Conservation (phyloP, 2,888 invertebrate genomes). For the Poecilobothrus nobilitatus region DNA sequence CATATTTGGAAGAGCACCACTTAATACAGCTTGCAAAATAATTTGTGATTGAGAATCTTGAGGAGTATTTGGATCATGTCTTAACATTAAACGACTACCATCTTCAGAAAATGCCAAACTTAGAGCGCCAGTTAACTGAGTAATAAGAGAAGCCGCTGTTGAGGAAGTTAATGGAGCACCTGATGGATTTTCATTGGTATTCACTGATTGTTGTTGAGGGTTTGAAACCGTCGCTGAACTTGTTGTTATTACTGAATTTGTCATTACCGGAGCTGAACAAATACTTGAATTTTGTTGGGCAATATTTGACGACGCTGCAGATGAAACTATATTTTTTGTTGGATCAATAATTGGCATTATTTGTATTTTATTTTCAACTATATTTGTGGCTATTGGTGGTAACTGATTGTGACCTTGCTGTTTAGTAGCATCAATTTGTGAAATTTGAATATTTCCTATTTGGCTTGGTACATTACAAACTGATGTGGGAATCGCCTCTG, state of each 20-base stretch:
- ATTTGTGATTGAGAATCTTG: slow-evolving; percentile 47
- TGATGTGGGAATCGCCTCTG: slow-evolving; percentile 21
- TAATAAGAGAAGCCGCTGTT: slow-evolving; percentile 40
- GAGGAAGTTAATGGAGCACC: slow-evolving; percentile 32
- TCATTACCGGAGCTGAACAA: neutral
- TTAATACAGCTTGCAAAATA: slow-evolving; percentile 42
- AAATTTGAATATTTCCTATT: slow-evolving; percentile 45
- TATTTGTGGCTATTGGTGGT: slow-evolving; percentile 29
- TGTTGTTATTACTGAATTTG: slow-evolving; percentile 15
- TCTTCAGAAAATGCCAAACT: slow-evolving; percentile 60
- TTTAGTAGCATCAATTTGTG: slow-evolving; percentile 39
- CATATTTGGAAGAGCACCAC: slow-evolving; percentile 42
- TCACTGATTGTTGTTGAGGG: slow-evolving; percentile 30
- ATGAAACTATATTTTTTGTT: slow-evolving; percentile 17
- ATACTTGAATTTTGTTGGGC: slow-evolving; percentile 5
- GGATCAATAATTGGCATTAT: slow-evolving; percentile 42
- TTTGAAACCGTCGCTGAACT: slow-evolving; percentile 20
- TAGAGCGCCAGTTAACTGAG: slow-evolving; percentile 55
- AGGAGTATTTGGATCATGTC: slow-evolving; percentile 54
- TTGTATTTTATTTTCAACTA: slow-evolving; percentile 45
- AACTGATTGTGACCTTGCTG: slow-evolving; percentile 30
- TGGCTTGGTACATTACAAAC: slow-evolving; percentile 42
- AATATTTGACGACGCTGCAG: slow-evolving; percentile 6
- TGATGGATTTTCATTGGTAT: slow-evolving; percentile 34
- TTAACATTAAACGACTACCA: slow-evolving; percentile 55